Conservation (phyloP, 1,140 invertebrate species). For the Varroa destructor region DNA sequence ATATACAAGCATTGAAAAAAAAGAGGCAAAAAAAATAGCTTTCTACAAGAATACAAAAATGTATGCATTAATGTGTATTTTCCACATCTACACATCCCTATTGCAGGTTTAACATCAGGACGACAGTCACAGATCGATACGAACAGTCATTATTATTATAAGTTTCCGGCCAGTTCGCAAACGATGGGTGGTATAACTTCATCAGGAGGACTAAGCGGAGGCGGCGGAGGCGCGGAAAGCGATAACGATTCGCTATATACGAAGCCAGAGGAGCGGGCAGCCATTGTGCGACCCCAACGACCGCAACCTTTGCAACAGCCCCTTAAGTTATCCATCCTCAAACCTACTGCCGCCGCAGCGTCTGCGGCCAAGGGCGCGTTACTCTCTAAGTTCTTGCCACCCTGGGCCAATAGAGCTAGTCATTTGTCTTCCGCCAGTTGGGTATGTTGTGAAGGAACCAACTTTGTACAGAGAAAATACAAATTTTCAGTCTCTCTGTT, state of each 20-base stretch:
- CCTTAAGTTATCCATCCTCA: constrained; percentile 21
- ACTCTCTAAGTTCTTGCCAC: constrained; percentile 23
- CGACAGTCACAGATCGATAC: constrained; percentile 14
- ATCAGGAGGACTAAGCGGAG: background rate
- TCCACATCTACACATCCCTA: background rate
- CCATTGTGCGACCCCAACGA: constrained; percentile 7
- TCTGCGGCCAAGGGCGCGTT: constrained; percentile 20
- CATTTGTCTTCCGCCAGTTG: constrained; percentile 27
- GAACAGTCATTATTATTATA: constrained; percentile 25
- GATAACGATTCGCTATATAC: constrained; percentile 26
- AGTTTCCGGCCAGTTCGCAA: constrained; percentile 4
- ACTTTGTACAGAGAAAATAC: too few species aligned
- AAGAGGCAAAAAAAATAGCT: too few species aligned
- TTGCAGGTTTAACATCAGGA: constrained; percentile 22
- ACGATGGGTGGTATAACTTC: background rate
- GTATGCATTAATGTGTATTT: too few species aligned
- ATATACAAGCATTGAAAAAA: too few species aligned
- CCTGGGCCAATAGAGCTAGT: constrained; percentile 22
- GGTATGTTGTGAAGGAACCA: background rate
- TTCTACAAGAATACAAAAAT: too few species aligned
- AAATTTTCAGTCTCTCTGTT: too few species aligned
- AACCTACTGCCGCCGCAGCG: constrained; percentile 20
- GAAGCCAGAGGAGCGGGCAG: constrained; percentile 21
- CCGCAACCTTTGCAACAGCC: constrained; percentile 19
- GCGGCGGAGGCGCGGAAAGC: background rate